phyloP scores from a whole-genome alignment of 2,113 vertebrate genomes.

The Progne subis region DNA sequence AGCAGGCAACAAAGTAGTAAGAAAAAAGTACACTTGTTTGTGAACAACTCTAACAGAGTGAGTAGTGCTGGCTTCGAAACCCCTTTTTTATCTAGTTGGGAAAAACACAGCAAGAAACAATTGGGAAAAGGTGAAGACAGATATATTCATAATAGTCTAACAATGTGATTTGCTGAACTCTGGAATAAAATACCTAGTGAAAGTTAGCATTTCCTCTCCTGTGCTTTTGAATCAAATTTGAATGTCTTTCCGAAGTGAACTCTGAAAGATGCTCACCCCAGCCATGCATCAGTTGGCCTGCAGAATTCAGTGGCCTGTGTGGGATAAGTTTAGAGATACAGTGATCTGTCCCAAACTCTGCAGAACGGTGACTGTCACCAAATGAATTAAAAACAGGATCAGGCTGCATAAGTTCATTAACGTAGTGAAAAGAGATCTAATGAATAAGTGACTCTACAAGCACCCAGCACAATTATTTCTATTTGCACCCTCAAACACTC shows the following conservation, averaged over 20 bases:
- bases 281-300: not conserved
- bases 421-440: conserved; percentile 63
- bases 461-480: conserved; percentile 30
- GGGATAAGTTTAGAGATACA: conserved; percentile 34
- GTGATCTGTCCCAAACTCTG: not conserved
- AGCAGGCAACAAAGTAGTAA: not conserved
- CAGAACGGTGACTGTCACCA: conserved; percentile 21
- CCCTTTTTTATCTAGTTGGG: not conserved
- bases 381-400: conserved; percentile 45
- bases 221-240: not conserved
- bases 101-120: not conserved
- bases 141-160: not conserved
- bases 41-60: not conserved
- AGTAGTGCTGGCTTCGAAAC: not conserved
- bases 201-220: not conserved
- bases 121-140: not conserved
- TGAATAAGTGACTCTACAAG: conserved; percentile 58
- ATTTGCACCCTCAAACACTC: conserved; percentile 34
- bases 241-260: not conserved
- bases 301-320: not conserved
- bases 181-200: not conserved
- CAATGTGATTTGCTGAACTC: not conserved
- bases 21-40: not conserved
- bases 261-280: not conserved
- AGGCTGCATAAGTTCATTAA: conserved; percentile 68